Percentiles rank a stretch among this genome's conserved stretches.
These are phyloP conservation scores for Thamnophis sirtalis DNA, from an alignment of 2,113 vertebrate genomes.

Conservation along the genomic window DNA sequence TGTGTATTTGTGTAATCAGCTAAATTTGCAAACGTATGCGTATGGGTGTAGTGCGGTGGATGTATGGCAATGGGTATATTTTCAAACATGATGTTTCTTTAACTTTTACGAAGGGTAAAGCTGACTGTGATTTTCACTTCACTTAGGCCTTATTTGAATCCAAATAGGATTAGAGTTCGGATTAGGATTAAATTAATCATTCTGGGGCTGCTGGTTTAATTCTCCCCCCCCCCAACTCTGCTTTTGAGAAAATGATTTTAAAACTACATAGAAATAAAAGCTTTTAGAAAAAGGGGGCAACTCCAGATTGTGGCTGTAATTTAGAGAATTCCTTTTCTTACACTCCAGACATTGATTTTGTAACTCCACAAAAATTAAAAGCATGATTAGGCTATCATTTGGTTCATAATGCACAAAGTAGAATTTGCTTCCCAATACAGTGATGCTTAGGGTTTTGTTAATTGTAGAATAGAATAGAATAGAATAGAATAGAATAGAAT, in stretches of 20 bases:
- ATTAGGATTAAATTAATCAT: background rate
- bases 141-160: background rate
- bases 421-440: background rate
- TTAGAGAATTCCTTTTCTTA: background rate
- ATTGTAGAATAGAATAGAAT: background rate
- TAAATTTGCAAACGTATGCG: background rate
- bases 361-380: background rate
- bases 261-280: background rate
- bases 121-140: background rate
- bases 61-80: background rate
- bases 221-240: fast-evolving
- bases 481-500: too few relatives aligned
- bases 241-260: background rate
- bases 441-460: background rate
- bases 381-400: background rate
- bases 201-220: background rate
- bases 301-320: background rate
- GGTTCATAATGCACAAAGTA: background rate
- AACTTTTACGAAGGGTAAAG: background rate
- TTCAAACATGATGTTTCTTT: background rate
- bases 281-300: background rate
- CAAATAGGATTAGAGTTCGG: background rate
- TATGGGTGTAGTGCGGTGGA: background rate
- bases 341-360: background rate
- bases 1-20: background rate